phyloP scores from a whole-genome alignment of 2,888 invertebrate genomes.

The Galerucella nymphaeae region DNA sequence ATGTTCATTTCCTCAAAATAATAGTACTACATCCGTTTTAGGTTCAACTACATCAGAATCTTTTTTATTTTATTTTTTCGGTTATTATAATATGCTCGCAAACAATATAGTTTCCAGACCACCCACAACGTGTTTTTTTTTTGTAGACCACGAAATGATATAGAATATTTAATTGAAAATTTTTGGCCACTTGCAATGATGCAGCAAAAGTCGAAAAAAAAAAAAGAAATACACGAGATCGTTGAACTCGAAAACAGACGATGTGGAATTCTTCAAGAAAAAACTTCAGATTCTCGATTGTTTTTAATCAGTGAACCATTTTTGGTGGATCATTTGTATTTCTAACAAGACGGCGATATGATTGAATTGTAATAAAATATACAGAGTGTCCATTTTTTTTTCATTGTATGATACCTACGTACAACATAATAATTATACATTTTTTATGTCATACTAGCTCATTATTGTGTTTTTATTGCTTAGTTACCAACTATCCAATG shows the following conservation, averaged over 20 bases:
- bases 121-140: constrained; percentile 7
- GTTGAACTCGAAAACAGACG: constrained; percentile 21
- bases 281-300: constrained; percentile 21
- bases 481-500: no score
- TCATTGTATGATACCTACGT: no score
- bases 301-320: constrained; percentile 28
- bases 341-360: background rate
- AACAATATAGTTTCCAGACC: constrained; percentile 15
- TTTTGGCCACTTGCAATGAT: constrained; percentile 19
- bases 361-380: constrained; percentile 7
- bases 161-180: constrained; percentile 11
- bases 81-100: background rate
- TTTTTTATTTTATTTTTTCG: background rate
- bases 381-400: background rate
- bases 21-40: background rate
- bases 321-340: constrained; percentile 14
- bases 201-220: constrained; percentile 1
- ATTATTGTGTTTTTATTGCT: no score
- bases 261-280: constrained; percentile 12
- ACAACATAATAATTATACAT: no score
- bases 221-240: constrained; percentile 2
- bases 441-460: no score
- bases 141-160: constrained; percentile 5
- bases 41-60: constrained; percentile 1
- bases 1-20: background rate